Base-by-base conservation (phyloP, 2,797 vertebrate genomes). In the Lepidocolaptes lacrymiger region DNA sequence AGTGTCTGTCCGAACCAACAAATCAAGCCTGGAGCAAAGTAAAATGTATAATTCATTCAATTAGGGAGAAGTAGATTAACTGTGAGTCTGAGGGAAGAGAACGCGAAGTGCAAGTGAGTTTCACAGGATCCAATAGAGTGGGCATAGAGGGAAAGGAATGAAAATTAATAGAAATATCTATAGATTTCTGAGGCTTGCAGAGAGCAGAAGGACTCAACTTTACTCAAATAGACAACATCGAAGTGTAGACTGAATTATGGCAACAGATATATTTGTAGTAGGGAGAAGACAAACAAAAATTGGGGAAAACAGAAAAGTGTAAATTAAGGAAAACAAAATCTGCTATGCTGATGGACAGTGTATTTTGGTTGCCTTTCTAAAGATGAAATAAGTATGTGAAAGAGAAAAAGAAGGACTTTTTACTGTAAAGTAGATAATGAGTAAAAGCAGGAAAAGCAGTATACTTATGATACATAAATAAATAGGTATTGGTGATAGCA, bases 361-460 rank as follows among this genome's bases (percentile, higher is more conserved):
- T 32, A 15, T 80, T 91, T 69, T 67, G 72, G 32, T 78, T 77
- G 62, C 64, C 75, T 85, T 28, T 61, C 72, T 39, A 72, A 51
- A 32, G 22, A 56, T 30, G 4, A 85, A 66, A 21, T 44, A 84
- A 92, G 44, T 55, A 11, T 39, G 32, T 28, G 61, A 49, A 48
- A 81, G 21, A 48, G 81, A 81, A 74, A 94, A 93, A 63, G 75
- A 93, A 63, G 75, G 63, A 85, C 63, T 73, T 88, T 89, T n/a
- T n/a, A n/a, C n/a, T n/a, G n/a, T 74, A 64, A 64, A 82, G 72
- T 37, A 63, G 18, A 4, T 88, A 51, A 81, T 32, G 54, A 91
- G 23, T 76, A 49, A 91, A 96, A 56, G 17, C 52, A 94, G 58
- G 18, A 39, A 37, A 41, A 91, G 10, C 56, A 66, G 8, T 78